These are phyloP conservation scores for Drosophila rufa DNA, from an alignment of 1,140 invertebrate genomes.

Conservation along the genomic window DNA sequence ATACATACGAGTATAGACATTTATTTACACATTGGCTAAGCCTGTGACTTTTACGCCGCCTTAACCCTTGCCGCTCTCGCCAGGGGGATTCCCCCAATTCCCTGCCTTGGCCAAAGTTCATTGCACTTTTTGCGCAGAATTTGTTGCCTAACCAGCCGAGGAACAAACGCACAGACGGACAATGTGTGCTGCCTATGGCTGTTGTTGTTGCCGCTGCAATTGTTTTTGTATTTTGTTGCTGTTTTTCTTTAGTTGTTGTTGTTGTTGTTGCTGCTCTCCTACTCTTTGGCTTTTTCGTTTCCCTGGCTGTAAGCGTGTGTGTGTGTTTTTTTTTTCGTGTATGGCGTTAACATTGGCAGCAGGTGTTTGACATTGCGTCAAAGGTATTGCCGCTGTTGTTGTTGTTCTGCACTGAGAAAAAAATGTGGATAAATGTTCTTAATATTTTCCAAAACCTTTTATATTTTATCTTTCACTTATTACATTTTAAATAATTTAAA, in stretches of 20 bases:
- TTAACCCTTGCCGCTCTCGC: slow-evolving; percentile 15
- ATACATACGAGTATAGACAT: slow-evolving; percentile 27
- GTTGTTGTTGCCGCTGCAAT: slow-evolving; percentile 1
- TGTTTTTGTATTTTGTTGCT: slow-evolving; percentile 36
- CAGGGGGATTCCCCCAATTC: slow-evolving; percentile 50
- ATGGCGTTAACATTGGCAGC: slow-evolving; percentile 83
- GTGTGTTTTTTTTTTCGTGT: slow-evolving; percentile 77
- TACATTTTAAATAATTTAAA: neutral
- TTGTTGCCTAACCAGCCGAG: slow-evolving; percentile 82
- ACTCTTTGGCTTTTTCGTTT: slow-evolving; percentile 69
- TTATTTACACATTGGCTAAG: slow-evolving; percentile 55
- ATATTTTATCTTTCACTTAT: neutral
- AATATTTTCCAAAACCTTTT: neutral
- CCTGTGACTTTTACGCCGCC: slow-evolving; percentile 45
- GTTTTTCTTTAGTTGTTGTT: slow-evolving; percentile 37
- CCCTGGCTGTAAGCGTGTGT: slow-evolving; percentile 39
- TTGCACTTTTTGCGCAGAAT: slow-evolving; percentile 81
- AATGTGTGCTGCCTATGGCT: slow-evolving; percentile 38
- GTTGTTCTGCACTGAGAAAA: slow-evolving; percentile 15
- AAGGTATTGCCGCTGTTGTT: slow-evolving; percentile 70
- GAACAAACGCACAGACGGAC: slow-evolving; percentile 78
- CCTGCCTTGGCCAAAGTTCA: slow-evolving; percentile 66
- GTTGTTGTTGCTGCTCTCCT: slow-evolving; percentile 59
- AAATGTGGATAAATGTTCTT: fast-evolving
- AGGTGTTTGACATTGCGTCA: slow-evolving; percentile 84